A percentile compares a stretch with the other conserved stretches of the same genome.
These are phyloP conservation scores for Sinocyclocheilus grahami DNA, from an alignment of 2,113 vertebrate genomes.

Conservation along the genomic window DNA sequence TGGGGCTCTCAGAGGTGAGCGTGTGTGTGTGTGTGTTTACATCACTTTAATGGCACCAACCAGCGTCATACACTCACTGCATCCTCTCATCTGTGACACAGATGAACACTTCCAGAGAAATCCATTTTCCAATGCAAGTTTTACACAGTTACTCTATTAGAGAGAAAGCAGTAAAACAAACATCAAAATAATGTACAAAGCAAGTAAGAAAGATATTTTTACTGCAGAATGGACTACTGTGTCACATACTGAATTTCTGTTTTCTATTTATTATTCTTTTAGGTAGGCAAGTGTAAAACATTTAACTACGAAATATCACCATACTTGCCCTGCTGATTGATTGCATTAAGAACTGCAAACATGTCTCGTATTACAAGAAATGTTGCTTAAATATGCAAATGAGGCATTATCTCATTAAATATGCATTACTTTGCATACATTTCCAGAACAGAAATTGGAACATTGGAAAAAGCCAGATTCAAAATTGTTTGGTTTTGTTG, in stretches of 20 bases:
- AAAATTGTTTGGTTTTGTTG: no score
- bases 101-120: constrained; percentile 30
- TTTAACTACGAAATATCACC: no score
- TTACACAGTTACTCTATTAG: constrained; percentile 8
- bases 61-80: constrained; percentile 14
- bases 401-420: no score
- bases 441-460: no score
- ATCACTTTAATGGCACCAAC: constrained; percentile 22
- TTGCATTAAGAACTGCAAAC: no score
- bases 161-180: background rate
- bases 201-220: background rate
- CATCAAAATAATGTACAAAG: background rate
- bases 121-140: constrained; percentile 9
- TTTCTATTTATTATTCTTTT: background rate
- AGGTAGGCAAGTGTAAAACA: no score
- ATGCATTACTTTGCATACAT: no score
- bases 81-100: constrained; percentile 28
- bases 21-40: constrained; percentile 32
- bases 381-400: no score
- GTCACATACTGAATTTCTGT: background rate
- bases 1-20: constrained; percentile 3
- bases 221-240: background rate
- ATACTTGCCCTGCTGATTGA: no score
- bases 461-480: no score
- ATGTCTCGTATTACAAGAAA: no score